These are phyloP conservation scores for Pontoporia blainvillei DNA, from an alignment of 2,113 vertebrate genomes.

Conservation along the genomic window DNA sequence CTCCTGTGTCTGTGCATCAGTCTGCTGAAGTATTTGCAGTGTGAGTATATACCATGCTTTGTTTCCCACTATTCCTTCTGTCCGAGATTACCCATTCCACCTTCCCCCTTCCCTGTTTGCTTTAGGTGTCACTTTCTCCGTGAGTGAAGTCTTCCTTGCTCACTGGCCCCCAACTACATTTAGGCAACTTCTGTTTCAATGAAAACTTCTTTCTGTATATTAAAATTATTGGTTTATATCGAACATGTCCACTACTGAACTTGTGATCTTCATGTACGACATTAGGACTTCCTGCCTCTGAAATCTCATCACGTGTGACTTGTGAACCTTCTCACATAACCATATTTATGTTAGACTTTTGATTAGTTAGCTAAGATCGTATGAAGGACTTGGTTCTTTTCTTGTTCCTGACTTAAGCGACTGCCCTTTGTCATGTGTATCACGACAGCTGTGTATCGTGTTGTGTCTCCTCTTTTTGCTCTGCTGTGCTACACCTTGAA, in stretches of 20 bases:
- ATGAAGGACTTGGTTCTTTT: neutral
- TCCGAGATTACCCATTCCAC: neutral
- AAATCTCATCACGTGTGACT: neutral
- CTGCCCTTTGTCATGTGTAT: neutral
- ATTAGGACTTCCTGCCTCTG: neutral
- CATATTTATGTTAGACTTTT: no score
- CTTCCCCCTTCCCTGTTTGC: neutral
- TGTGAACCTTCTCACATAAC: neutral
- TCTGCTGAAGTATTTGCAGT: neutral
- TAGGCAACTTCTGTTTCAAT: neutral
- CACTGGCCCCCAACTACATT: neutral
- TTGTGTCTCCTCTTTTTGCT: neutral
- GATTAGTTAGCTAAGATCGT: neutral
- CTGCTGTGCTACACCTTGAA: neutral
- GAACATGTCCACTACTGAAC: neutral
- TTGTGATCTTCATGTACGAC: neutral
- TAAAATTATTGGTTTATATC: neutral
- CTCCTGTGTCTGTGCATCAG: accelerated
- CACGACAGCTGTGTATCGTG: accelerated
- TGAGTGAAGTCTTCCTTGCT: neutral
- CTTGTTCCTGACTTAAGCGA: neutral
- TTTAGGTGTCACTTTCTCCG: neutral
- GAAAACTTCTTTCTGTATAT: neutral
- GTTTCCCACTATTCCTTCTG: neutral
- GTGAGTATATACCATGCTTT: accelerated